These are phyloP conservation scores for Eudasyphora cyanicolor DNA, from an alignment of 2,888 invertebrate species.

Conservation along the genomic window DNA sequence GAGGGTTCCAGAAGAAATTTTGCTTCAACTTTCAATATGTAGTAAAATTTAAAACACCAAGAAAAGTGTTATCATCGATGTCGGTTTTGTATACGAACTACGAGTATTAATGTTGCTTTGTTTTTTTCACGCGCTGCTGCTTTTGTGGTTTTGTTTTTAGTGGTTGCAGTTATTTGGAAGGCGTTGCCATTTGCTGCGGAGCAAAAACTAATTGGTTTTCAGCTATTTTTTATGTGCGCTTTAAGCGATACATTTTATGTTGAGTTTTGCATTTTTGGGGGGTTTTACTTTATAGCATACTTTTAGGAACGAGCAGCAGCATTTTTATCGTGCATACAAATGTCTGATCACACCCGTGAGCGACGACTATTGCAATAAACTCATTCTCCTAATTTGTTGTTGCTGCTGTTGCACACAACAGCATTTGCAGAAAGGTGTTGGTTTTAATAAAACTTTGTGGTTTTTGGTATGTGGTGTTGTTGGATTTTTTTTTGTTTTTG, in stretches of 20 bases:
- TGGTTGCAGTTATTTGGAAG: slow-evolving; percentile 56
- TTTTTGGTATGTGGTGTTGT: slow-evolving; percentile 16
- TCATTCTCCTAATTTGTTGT: background rate
- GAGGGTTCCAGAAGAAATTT: slow-evolving; percentile 25
- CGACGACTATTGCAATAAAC: background rate
- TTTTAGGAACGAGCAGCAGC: slow-evolving; percentile 6
- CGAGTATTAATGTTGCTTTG: slow-evolving; percentile 13
- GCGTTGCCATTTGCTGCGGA: slow-evolving; percentile 48
- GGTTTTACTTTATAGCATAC: slow-evolving; percentile 40
- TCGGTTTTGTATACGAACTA: background rate
- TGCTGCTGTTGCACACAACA: background rate
- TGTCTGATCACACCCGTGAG: slow-evolving; percentile 10
- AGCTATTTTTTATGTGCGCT: slow-evolving; percentile 50
- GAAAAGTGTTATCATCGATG: background rate
- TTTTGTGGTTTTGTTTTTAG: slow-evolving; percentile 54
- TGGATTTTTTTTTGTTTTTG: background rate
- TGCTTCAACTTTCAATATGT: background rate
- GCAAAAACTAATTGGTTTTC: slow-evolving; percentile 62
- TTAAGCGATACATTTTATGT: slow-evolving; percentile 39
- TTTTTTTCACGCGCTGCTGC: slow-evolving; percentile 15
- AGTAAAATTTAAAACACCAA: slow-evolving; percentile 23
- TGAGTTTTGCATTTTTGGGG: background rate
- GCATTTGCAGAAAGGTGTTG: slow-evolving; percentile 41
- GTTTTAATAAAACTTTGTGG: slow-evolving; percentile 34
- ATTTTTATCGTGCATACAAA: background rate